These are phyloP conservation scores for Alloplasta piceator DNA, from an alignment of 2,888 invertebrate species.

Conservation along the genomic window DNA sequence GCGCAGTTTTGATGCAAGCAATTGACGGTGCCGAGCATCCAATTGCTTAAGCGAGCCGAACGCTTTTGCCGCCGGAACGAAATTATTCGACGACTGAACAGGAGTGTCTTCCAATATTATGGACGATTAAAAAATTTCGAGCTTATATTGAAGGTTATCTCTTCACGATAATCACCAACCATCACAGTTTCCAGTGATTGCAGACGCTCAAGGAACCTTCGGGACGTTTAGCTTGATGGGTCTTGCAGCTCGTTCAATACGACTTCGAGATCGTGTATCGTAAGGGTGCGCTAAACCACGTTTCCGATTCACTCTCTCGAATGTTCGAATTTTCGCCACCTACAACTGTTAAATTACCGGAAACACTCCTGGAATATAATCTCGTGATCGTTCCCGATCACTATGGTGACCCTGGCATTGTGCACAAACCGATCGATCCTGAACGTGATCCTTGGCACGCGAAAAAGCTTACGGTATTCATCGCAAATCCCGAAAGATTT, in stretches of 20 bases:
- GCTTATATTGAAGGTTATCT: conserved; percentile 46
- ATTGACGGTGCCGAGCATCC: not conserved
- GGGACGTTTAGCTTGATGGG: conserved; percentile 56
- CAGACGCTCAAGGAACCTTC: conserved; percentile 36
- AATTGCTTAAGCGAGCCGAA: conserved; percentile 23
- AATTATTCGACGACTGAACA: conserved; percentile 41
- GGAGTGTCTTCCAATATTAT: conserved; percentile 35
- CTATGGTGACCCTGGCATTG: no score
- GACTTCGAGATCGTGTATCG: conserved; percentile 39
- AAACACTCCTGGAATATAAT: no score
- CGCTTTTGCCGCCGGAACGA: conserved; percentile 16
- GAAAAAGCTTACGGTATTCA: no score
- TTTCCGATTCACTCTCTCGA: conserved; percentile 58
- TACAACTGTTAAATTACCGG: no score
- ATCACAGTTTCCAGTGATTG: conserved; percentile 48
- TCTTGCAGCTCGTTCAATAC: conserved; percentile 49
- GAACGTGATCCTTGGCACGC: no score
- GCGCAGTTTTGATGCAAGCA: conserved; percentile 9
- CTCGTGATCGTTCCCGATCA: no score
- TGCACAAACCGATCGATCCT: no score
- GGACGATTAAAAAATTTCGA: conserved; percentile 39
- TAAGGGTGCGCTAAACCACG: conserved; percentile 24
- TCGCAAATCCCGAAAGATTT: no score
- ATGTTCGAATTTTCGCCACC: not conserved
- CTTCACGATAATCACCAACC: conserved; percentile 50